Conservation (phyloP, 2,888 invertebrate genomes). For the Limenitis camilla region DNA sequence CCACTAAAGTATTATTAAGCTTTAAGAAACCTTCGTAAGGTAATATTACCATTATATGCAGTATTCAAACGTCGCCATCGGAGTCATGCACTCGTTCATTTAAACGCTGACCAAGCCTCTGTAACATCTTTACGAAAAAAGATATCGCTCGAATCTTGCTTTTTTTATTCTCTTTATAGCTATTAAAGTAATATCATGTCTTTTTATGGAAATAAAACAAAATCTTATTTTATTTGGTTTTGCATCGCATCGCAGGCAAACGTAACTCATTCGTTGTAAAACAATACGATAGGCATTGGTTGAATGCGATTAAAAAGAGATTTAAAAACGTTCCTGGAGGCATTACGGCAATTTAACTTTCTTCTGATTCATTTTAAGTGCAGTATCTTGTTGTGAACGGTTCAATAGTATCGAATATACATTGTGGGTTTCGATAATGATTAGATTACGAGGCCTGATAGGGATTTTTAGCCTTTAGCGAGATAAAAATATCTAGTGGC, state of each 20-base stretch:
- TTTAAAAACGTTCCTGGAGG: constrained; percentile 46
- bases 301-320: constrained; percentile 55
- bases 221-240: constrained; percentile 59
- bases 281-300: constrained; percentile 65
- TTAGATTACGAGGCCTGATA: constrained; percentile 18
- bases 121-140: constrained; percentile 53
- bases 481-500: not conserved
- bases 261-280: constrained; percentile 61
- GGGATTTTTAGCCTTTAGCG: constrained; percentile 17
- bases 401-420: constrained; percentile 33
- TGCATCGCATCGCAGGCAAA: constrained; percentile 47
- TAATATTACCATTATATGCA: constrained; percentile 48
- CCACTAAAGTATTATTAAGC: constrained; percentile 35
- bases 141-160: constrained; percentile 42
- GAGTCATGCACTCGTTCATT: constrained; percentile 61
- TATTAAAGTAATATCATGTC: constrained; percentile 62
- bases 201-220: constrained; percentile 52
- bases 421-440: constrained; percentile 19
- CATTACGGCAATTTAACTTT: constrained; percentile 49
- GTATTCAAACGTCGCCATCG: constrained; percentile 62
- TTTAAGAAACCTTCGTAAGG: constrained; percentile 8
- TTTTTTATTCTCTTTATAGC: constrained; percentile 54
- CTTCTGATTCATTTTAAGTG: constrained; percentile 56
- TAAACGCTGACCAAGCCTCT: constrained; percentile 52
- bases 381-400: constrained; percentile 53